Percentiles rank a stretch among this genome's conserved stretches.
These are phyloP conservation scores for Argyra leucocephala DNA, from an alignment of 2,888 invertebrate species.

Conservation along the genomic window DNA sequence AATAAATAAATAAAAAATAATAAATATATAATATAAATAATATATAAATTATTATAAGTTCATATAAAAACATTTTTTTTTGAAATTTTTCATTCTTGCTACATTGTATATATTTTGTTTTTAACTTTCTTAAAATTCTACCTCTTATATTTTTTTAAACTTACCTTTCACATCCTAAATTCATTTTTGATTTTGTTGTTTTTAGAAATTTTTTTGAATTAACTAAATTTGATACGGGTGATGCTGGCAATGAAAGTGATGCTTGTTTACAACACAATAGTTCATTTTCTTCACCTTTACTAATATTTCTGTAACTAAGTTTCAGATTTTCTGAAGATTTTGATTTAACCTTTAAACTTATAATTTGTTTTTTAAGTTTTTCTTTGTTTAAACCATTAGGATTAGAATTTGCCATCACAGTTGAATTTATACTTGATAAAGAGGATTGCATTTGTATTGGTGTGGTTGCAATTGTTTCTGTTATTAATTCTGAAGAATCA, in stretches of 20 bases:
- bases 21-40: too few species aligned
- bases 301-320: neutral
- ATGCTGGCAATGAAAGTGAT: conserved; percentile 1
- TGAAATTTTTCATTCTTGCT: too few species aligned
- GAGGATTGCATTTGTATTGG: conserved; percentile 16
- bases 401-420: conserved; percentile 8
- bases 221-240: neutral
- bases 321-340: neutral
- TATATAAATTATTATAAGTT: too few species aligned
- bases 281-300: neutral
- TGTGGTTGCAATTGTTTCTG: conserved; percentile 13
- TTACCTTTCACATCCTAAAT: neutral
- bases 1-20: too few species aligned
- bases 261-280: neutral
- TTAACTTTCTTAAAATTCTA: too few species aligned
- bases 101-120: too few species aligned
- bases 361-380: conserved; percentile 10
- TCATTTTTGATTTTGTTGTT: neutral
- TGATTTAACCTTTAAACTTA: conserved; percentile 5
- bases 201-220: neutral
- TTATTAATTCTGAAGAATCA: neutral
- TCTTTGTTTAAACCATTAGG: conserved; percentile 13
- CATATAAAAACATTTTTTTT: too few species aligned
- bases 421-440: conserved; percentile 9
- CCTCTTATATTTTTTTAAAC: too few species aligned